Base-by-base conservation (phyloP, 2,113 vertebrate species). In the Regulus satrapa region DNA sequence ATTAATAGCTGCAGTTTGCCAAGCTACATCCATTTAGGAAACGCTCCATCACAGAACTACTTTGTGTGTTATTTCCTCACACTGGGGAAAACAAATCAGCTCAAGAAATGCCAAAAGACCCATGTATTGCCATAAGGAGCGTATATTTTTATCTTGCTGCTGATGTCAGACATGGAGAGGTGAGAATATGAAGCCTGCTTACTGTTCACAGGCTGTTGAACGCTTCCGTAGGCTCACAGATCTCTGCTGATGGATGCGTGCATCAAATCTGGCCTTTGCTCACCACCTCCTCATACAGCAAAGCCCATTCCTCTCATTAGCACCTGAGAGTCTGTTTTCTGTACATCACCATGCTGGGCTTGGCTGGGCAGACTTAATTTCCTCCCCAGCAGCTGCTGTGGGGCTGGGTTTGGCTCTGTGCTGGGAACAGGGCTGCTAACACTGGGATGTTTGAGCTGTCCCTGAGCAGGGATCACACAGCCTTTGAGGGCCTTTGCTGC, bases 221-320 rank as follows among this genome's bases (percentile, higher is more conserved):
- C 1, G 0, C 78, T 87, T 85, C 69, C 41, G 3, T 8, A 59
- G 77, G 77, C 92, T 93, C 95, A 23, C 0, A 0, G 77, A 51
- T 78, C 73, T 73, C 63, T 64, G 58, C 62, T 4, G 9, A 51
- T 29, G 75, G 62, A 79, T 79, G 89, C 71, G 84, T 93, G 89
- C 94, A 93, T 85, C 88, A 90, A 86, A 92, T 54, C 55, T 86
- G 82, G 88, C 85, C 95, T 95, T 92, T 80, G 79, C 92, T 90
- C 75, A 61, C 77, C 90, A 88, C 75, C 79, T 86, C 88, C 91
- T 94, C 82, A 6, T 54, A 73, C 72, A 88, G 82, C 85, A 85
- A 49, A 95, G 46, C 82, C 89, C 72, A 8, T 69, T 95, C 75
- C 82, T 66, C 15, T 58, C 62, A 7, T 58, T 21, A 15, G 38